Evolutionary conservation across 2,888 invertebrate genomes (phyloP), one percentile per base, ranked within the genome.

Genomic region (Drosophila mulleri): DNA sequence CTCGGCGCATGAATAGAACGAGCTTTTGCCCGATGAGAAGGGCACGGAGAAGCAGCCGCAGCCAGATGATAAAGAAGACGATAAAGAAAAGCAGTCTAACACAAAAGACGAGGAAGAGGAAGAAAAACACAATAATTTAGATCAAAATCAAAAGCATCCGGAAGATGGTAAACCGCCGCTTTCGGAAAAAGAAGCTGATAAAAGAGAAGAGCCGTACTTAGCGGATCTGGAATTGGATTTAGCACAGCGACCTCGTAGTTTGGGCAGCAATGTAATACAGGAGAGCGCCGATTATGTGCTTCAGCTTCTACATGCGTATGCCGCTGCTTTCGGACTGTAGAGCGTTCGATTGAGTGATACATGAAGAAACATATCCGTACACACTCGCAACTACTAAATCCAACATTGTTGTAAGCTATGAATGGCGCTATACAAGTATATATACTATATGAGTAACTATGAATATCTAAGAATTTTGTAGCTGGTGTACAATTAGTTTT

Each of bases 1-100:
- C 70, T 70, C 85, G 57, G 84, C 87, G 72, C 83, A 75, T 63
- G 92, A 92, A 91, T 92, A 91, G 91, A 81, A 91, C 80, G 85
- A 85, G 41, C 84, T 80, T 75, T 74, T 65, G 87, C 84, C 84
- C 84, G 75, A 75, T 35, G 68, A 67, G 18, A 70, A 68, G 80
- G 80, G 75, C 74, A 75, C 42, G 23, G 57, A 72, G 35, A 65
- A 71, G 75, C 67, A 75, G 67, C 56, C 72, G 63, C 73, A 63
- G 50, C 58, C 53, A 37, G 42, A 54, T n/a, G 18, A 56, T 26
- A 23, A 35, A 20, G 44, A 63, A 23, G 35, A 45, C 11, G 47
- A 16, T 11, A 42, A 56, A 9, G 18, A 41, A 18, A 26, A 26
- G 26, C 16, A 52, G 37, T 5, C 26, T 20, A 37, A 12, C 11